phyloP scores from a whole-genome alignment of 2,888 invertebrate species.

The Beris morrisii region DNA sequence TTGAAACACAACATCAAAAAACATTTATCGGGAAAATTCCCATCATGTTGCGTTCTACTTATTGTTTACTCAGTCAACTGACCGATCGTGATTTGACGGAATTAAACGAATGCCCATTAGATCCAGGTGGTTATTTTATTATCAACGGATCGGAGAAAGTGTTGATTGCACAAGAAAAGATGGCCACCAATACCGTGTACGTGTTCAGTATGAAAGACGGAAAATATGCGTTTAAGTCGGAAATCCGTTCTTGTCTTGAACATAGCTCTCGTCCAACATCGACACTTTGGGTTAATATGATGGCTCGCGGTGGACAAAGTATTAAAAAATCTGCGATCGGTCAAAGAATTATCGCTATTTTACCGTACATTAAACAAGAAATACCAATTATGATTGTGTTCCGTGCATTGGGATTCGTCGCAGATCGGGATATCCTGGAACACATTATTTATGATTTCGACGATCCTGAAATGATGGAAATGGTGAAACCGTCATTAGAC shows the following conservation, averaged over 20 bases:
- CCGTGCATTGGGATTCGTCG: slow-evolving; percentile 97
- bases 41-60: slow-evolving; percentile 97
- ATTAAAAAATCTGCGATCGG: slow-evolving; percentile 99
- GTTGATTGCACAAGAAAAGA: slow-evolving; percentile 98
- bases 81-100: slow-evolving; percentile 99
- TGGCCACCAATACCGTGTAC: slow-evolving; percentile 99
- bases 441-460: slow-evolving; percentile 99
- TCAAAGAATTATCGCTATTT: slow-evolving; percentile 94
- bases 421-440: slow-evolving; percentile 98
- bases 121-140: slow-evolving; percentile 99
- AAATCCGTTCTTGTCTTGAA: slow-evolving; percentile 93
- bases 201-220: slow-evolving; percentile 99
- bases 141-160: slow-evolving; percentile 99
- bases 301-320: slow-evolving; percentile 97
- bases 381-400: slow-evolving; percentile 99
- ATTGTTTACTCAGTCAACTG: slow-evolving; percentile 90
- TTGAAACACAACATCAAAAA: slow-evolving; percentile 79
- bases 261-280: slow-evolving; percentile 95
- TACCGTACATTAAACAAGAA: slow-evolving; percentile 99
- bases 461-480: slow-evolving; percentile 99
- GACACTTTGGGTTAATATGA: slow-evolving; percentile 99
- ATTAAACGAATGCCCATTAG: slow-evolving; percentile 97
- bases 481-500: slow-evolving; percentile 99
- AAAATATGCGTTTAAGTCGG: slow-evolving; percentile 98
- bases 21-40: slow-evolving; percentile 90